Evolutionary conservation across 30 jellyfish, hydroid and myxozoan species (phyloP).

Genomic region (Chironex yamaguchii): DNA sequence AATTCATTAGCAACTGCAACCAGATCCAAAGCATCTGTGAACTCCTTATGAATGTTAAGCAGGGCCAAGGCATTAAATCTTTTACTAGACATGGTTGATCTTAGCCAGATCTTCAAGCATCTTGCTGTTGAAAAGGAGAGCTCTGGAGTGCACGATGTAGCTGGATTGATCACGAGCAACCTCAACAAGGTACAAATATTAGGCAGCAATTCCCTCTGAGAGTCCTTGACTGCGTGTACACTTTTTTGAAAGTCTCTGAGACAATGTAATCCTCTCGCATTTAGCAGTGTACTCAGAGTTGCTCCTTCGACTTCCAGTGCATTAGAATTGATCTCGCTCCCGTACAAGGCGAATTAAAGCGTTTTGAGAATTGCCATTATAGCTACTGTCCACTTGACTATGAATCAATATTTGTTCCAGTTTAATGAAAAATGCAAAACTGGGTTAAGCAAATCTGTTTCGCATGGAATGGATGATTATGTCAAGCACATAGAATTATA

Average conservation of each 20-base stretch:
- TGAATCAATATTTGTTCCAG: too few species aligned
- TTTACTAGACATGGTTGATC: neutral
- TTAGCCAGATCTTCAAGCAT: neutral
- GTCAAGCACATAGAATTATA: neutral
- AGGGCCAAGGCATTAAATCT: neutral
- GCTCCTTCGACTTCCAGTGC: neutral
- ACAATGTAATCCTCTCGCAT: neutral
- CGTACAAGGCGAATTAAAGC: neutral
- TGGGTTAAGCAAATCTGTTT: neutral
- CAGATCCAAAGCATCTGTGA: neutral
- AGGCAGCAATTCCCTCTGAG: neutral
- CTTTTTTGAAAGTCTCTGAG: neutral
- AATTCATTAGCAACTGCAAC: neutral
- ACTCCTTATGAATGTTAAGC: neutral
- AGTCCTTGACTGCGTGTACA: neutral
- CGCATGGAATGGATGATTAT: neutral
- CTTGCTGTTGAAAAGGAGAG: neutral
- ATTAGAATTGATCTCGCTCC: neutral
- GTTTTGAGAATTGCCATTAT: neutral
- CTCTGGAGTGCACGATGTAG: conserved; percentile 1
- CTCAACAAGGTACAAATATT: neutral
- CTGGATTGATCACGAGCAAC: neutral
- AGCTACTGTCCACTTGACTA: neutral
- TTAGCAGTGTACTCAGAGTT: neutral
- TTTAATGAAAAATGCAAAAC: too few species aligned